Evolutionary conservation across 64 coral and sea anemone species (phyloP).

Genomic region (Porites lutea): DNA sequence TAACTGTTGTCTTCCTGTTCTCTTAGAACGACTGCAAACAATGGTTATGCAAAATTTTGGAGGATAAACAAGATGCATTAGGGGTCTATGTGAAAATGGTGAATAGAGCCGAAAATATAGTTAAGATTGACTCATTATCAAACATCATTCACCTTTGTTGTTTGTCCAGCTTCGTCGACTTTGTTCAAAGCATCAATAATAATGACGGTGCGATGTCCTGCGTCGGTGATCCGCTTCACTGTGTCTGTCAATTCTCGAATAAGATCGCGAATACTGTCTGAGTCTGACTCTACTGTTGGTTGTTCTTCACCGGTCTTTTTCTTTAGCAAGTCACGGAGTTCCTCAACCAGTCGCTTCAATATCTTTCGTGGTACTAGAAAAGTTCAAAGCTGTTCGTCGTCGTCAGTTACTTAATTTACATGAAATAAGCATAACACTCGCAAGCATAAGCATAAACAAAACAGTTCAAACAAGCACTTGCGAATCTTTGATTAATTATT

Average conservation of each 20-base stretch:
- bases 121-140: no score
- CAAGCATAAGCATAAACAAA: no score
- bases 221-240: not conserved
- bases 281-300: not conserved
- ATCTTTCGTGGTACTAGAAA: constrained; percentile 41
- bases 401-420: no score
- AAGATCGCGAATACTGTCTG: constrained; percentile 20
- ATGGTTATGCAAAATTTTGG: not conserved
- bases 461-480: no score
- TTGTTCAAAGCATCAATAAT: constrained; percentile 77
- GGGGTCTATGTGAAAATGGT: no score
- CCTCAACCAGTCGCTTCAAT: constrained; percentile 34
- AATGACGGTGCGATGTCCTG: constrained; percentile 22
- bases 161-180: constrained; percentile 52
- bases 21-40: no score
- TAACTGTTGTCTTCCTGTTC: no score
- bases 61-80: no score
- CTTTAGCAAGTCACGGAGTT: constrained; percentile 26
- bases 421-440: no score
- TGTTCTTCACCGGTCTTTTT: not conserved
- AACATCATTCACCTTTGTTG: constrained; percentile 24
- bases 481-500: not conserved
- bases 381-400: no score
- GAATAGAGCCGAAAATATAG: no score
- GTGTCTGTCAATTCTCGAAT: constrained; percentile 20